These are phyloP conservation scores for Solen grandis DNA, from an alignment of 1,140 invertebrate genomes.

Conservation along the genomic window DNA sequence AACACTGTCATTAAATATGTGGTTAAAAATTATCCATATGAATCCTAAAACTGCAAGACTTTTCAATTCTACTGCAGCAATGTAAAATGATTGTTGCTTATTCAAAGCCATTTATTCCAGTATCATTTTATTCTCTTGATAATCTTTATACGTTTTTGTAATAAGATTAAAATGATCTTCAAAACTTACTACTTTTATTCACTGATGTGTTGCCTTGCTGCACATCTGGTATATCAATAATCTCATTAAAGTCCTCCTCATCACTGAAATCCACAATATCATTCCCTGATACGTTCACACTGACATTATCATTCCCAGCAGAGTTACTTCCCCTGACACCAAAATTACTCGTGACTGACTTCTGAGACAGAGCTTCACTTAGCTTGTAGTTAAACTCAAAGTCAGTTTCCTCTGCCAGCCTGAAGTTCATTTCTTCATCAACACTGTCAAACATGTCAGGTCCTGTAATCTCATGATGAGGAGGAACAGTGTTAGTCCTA, in stretches of 20 bases:
- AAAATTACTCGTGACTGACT: neutral
- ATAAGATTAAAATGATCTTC: too few species aligned
- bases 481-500: neutral
- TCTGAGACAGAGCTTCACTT: conserved; percentile 20
- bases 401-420: conserved; percentile 42
- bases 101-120: too few species aligned
- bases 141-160: too few species aligned
- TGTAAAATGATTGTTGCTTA: too few species aligned
- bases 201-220: too few species aligned
- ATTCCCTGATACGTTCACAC: conserved; percentile 26
- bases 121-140: too few species aligned
- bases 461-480: neutral
- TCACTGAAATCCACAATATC: conserved; percentile 59
- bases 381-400: conserved; percentile 63
- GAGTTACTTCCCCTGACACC: neutral
- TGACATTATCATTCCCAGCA: neutral
- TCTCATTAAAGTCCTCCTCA: conserved; percentile 59
- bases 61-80: too few species aligned
- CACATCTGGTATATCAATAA: too few species aligned
- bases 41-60: too few species aligned
- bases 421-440: conserved; percentile 47
- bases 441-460: conserved; percentile 48
- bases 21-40: too few species aligned
- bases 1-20: too few species aligned
- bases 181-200: too few species aligned